Evolutionary conservation across 2,113 vertebrate genomes (phyloP), one percentile per base, ranked within the genome.

Genomic region (Sinosuthora webbiana): DNA sequence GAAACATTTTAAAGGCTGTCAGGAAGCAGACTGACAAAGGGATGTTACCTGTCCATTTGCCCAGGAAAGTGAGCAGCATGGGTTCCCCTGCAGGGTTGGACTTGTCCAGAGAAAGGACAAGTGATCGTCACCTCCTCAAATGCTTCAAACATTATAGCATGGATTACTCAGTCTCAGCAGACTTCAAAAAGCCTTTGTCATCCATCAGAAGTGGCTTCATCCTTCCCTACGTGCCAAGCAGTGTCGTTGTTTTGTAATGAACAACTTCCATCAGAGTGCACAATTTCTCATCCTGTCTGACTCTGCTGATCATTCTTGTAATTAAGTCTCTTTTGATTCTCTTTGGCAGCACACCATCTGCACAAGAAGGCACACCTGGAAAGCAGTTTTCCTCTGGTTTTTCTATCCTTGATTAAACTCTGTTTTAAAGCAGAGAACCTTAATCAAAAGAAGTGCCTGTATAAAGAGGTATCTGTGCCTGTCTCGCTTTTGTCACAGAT

Each of bases 371-470:
- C 86, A 94, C 92, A 96, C 90, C 95, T 97, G 96, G 75, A 97
- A 97, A 93, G 65, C 20, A 4, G 41, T 74, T 97, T 95, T 92
- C 63, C 89, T 95, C 86, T 78, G 84, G 11, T 87, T 96, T 94
- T 93, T 47, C 64, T 96, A 80, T 92, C 94, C 95, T 97, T 97
- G 94, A 97, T 95, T 97, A 96, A 98, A 93, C 70, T 92, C 89
- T 93, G 52, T 62, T 96, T 96, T 94, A 97, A 93, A 96, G 84
- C 76, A 84, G 49, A 95, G 81, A 94, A 77, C 83, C 97, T 91
- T 76, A 97, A 96, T 94, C 88, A 97, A 89, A 93, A 86, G 87
- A 93, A 94, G 41, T 92, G 75, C 87, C 82, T 88, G 86, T 71
- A 55, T 94, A 67, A n/a, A n/a, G 37, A 94, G 60, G 44, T 90